Conservation (phyloP, 1,140 invertebrate genomes). For the Holcopasites calliopsidis region DNA sequence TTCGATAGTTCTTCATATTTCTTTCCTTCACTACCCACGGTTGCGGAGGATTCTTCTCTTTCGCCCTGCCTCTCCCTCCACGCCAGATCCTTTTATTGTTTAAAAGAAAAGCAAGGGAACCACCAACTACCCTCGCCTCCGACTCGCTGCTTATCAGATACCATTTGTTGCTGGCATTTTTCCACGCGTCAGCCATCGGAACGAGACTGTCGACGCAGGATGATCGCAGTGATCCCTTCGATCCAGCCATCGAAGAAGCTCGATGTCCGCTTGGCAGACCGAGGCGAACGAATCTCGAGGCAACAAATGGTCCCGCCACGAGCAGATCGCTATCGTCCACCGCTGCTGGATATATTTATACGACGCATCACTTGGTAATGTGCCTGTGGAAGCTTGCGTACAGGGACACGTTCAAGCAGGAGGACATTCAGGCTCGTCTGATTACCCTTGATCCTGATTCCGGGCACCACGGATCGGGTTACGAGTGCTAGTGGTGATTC, state of each 20-base stretch:
- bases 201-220: conserved; percentile 32
- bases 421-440: conserved; percentile 8
- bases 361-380: conserved; percentile 70
- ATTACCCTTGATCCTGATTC: not conserved
- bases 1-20: no score
- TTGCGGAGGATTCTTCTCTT: no score
- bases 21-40: no score
- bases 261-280: conserved; percentile 6
- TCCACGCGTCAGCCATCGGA: conserved; percentile 1
- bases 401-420: conserved; percentile 12
- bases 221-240: conserved; percentile 54
- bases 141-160: conserved; percentile 45
- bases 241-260: conserved; percentile 20
- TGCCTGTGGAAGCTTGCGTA: conserved; percentile 59
- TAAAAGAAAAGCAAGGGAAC: no score
- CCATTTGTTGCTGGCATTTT: conserved; percentile 48
- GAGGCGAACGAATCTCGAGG: conserved; percentile 53
- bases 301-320: conserved; percentile 74
- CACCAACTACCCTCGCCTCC: no score
- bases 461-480: conserved; percentile 46
- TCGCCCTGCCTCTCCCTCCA: no score
- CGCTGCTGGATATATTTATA: conserved; percentile 73
- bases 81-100: no score
- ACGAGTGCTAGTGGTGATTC: conserved; percentile 6
- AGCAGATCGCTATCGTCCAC: conserved; percentile 73